Conservation (phyloP, 2,797 vertebrate species). For the Taeniopygia guttata region DNA sequence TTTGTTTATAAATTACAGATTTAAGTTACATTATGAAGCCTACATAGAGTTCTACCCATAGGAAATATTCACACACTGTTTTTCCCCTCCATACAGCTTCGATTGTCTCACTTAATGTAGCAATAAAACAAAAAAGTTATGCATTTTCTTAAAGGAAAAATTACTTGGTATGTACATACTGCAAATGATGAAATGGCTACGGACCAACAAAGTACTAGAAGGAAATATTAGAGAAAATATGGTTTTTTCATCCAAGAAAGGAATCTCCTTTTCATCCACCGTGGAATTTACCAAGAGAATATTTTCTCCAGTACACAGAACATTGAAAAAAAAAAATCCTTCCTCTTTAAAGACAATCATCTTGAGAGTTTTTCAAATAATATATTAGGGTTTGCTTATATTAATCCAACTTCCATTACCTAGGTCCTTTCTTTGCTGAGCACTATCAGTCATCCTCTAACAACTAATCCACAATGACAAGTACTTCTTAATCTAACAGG, state of each 20-base stretch:
- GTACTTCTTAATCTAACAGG: slow-evolving; percentile 33
- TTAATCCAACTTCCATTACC: slow-evolving; percentile 11
- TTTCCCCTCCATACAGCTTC: slow-evolving; percentile 18
- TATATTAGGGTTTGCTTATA: background rate
- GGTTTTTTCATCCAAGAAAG: background rate
- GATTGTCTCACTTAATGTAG: slow-evolving; percentile 63
- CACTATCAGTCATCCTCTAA: slow-evolving; percentile 54
- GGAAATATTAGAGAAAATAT: slow-evolving; percentile 43
- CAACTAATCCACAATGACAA: slow-evolving; percentile 46
- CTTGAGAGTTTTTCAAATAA: slow-evolving; percentile 28
- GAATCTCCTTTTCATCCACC: background rate
- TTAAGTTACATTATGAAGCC: slow-evolving; percentile 78
- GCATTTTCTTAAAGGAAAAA: slow-evolving; percentile 19
- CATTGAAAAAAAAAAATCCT: background rate
- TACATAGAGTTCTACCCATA: slow-evolving; percentile 68
- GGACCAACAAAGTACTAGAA: slow-evolving; percentile 34
- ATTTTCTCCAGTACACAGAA: background rate
- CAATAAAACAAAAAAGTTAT: slow-evolving; percentile 33
- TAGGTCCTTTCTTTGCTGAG: slow-evolving; percentile 9
- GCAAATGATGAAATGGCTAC: slow-evolving; percentile 4
- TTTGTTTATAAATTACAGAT: slow-evolving; percentile 78
- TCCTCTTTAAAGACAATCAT: slow-evolving; percentile 41
- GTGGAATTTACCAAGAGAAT: background rate
- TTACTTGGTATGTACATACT: slow-evolving; percentile 35
- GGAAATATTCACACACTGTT: slow-evolving; percentile 60